Conservation (phyloP, 2,888 invertebrate species). For the Troglohyphantes excavatus region DNA sequence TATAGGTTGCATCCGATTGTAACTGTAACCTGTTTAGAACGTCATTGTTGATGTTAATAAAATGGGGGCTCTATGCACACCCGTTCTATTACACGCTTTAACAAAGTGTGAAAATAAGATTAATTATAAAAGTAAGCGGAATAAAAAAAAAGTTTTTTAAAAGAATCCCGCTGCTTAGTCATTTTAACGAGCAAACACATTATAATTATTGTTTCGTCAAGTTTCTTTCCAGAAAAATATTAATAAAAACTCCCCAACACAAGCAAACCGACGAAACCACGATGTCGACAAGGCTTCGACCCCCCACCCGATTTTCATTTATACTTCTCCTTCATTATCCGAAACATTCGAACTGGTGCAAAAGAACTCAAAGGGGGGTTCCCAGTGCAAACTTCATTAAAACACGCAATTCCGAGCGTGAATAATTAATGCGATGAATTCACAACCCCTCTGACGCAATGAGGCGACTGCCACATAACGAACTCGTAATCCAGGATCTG, state of each 20-base stretch:
- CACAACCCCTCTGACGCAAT: constrained; percentile 44
- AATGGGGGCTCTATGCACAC: too few relatives aligned
- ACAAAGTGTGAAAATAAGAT: too few relatives aligned
- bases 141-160: too few relatives aligned
- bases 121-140: too few relatives aligned
- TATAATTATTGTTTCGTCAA: neutral
- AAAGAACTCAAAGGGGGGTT: neutral
- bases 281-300: neutral
- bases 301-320: constrained; percentile 43
- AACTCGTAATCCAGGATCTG: constrained; percentile 55
- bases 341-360: neutral
- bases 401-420: constrained; percentile 46
- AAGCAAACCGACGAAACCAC: neutral
- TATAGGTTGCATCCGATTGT: too few relatives aligned
- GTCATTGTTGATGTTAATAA: too few relatives aligned
- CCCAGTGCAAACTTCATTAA: constrained; percentile 63
- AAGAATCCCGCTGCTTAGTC: too few relatives aligned
- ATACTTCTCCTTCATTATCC: neutral
- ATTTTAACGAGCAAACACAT: neutral
- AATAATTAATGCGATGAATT: constrained; percentile 76
- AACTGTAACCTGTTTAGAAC: too few relatives aligned
- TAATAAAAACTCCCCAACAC: too few relatives aligned
- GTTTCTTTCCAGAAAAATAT: neutral
- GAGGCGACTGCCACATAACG: constrained; percentile 48
- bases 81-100: too few relatives aligned